Evolutionary conservation across 2,888 invertebrate species (phyloP), one percentile per base, ranked within the genome.

Genomic region (Tipula lateralis): DNA sequence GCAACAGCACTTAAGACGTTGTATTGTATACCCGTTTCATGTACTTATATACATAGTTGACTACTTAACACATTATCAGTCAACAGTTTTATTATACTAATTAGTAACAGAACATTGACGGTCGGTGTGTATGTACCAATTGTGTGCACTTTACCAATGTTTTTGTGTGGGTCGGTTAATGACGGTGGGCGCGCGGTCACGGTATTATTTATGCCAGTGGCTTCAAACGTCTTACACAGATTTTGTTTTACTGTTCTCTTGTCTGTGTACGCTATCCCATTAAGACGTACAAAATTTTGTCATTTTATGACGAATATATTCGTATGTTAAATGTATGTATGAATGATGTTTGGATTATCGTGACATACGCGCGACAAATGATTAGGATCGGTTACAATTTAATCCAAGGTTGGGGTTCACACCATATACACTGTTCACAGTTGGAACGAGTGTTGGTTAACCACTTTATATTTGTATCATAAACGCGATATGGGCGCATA

Each of bases 81-180:
- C 66, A 66, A 66, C 66, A 24, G 66, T 66, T 66, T 66, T 66
- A 66, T 66, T 66, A 66, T 9, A 13, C 24, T 66, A 66, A 66
- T 66, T 66, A 66, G 66, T 66, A 24, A 66, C 66, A 66, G 66
- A 66, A 66, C 66, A 66, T 66, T 66, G 66, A 24, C 66, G 66
- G 66, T 24, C 66, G 24, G n/a, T 44, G 16, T 7, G 16, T 16
- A 50, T 16, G 16, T 16, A 3, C 44, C 44, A 50, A 16, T 16
- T 50, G 2, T 50, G 16, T 9, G 12, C 12, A 36, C 12, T 36
- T 44, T 44, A n/a, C 44, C n/a, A 44, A 44, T n/a, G 13, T 44
- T 44, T 7, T n/a, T 12, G 13, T 39, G 0, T 44, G 12, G 9
- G 13, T 44, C 44, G 44, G 13, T 44, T 44, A n/a, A n/a, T 44